phyloP scores from a whole-genome alignment of 35 echinoderm and acorn worm genomes.

The Lytechinus variegatus region DNA sequence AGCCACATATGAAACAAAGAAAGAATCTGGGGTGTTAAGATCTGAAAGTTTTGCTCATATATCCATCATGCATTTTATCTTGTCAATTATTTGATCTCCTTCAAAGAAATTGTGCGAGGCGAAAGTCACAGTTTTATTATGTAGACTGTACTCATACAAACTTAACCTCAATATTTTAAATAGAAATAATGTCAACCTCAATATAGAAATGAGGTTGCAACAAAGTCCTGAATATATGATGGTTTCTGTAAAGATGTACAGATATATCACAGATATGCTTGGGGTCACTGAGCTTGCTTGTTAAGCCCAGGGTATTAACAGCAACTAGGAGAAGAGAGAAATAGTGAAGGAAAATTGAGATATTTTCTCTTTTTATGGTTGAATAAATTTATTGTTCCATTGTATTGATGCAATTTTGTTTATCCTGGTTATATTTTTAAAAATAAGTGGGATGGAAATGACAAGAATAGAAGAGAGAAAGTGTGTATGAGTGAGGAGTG shows the following conservation, averaged over 20 bases:
- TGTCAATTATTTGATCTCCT: neutral
- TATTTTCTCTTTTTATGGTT: constrained; percentile 1
- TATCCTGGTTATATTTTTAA: neutral
- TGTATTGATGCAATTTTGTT: neutral
- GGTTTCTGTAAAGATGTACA: neutral
- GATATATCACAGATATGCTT: neutral
- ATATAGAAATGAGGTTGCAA: neutral
- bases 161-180: neutral
- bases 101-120: neutral
- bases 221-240: neutral
- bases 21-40: neutral
- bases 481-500: neutral
- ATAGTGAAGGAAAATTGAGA: neutral
- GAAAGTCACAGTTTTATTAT: neutral
- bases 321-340: neutral
- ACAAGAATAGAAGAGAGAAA: neutral
- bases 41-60: neutral
- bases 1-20: neutral
- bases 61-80: neutral
- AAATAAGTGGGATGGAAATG: neutral
- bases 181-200: neutral
- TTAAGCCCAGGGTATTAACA: neutral
- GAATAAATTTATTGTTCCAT: constrained; percentile 14
- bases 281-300: neutral
- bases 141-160: neutral